Base-by-base conservation (phyloP, 1,140 invertebrate species). In the Patella vulgata region DNA sequence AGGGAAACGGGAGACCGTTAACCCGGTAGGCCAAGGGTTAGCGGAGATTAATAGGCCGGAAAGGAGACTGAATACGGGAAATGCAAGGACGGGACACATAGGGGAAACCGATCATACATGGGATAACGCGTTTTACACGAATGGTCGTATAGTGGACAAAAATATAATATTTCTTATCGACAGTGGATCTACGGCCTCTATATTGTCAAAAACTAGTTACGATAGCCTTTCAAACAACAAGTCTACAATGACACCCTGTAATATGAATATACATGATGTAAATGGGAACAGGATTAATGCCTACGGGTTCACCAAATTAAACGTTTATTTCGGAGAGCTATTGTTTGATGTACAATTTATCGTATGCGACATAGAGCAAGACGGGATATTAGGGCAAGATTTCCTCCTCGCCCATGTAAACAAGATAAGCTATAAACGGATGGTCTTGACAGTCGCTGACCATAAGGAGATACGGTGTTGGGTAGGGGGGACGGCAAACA, bases 401-500 rank as follows among this genome's bases (percentile, higher is more conserved):
- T 63, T 56, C 33, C 60, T 63, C 8, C 14, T 63, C n/a, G 42
- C 55, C n/a, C 28, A 56, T 56, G 31, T 51, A 19, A 50, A 40
- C 9, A 63, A 56, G 50, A 63, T 63, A 30, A 52, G 50, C 40
- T 51, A 56, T 30, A 30, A n/a, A n/a, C n/a, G n/a, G n/a, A n/a
- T n/a, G n/a, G n/a, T n/a, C n/a, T n/a, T n/a, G 48, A 27, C 48
- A 28, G 23, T 30, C 56, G 14, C 12, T 31, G 12, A 12, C 55
- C 1, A 6, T 27, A 5, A 56, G 43, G 8, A 28, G 28, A n/a
- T n/a, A 8, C 14, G 3, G 36, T n/a, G 11, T 25, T 36, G 14
- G 64, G 51, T 42, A 59, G 44, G 56, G 39, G 56, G 6, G 61
- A 51, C 9, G 61, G 50, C 17, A 46, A 68, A 30, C 42, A 61